phyloP scores from a whole-genome alignment of 2,113 vertebrate genomes.

The Neomonachus schauinslandi region DNA sequence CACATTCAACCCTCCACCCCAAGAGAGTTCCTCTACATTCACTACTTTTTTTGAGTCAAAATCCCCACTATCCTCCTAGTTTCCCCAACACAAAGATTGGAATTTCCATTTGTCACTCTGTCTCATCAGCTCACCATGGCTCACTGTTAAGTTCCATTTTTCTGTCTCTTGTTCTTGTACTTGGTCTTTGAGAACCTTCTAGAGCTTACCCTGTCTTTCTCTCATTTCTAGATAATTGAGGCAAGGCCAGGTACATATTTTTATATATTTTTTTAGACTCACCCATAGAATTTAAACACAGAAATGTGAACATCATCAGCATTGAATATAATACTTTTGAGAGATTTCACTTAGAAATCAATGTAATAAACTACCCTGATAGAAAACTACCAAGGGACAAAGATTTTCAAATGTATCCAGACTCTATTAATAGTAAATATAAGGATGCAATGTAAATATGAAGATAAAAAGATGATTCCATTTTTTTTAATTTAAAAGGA shows the following conservation, averaged over 20 bases:
- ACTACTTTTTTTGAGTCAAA: too few species aligned
- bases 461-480: neutral
- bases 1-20: neutral
- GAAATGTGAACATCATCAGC: neutral
- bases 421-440: neutral
- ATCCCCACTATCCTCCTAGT: neutral
- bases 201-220: neutral
- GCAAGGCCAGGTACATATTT: neutral
- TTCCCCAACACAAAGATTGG: neutral
- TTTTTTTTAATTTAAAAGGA: neutral
- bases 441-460: neutral
- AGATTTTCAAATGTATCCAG: neutral
- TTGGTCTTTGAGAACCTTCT: neutral
- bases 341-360: neutral
- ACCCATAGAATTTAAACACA: neutral
- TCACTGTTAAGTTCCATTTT: neutral
- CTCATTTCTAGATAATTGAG: neutral
- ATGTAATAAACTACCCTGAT: neutral
- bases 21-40: neutral
- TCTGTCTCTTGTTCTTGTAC: neutral
- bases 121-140: neutral
- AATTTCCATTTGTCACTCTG: neutral
- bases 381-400: neutral
- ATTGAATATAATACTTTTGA: neutral
- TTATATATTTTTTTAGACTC: neutral